Conservation (phyloP, 2,888 invertebrate genomes). For the Pantelozetes paolii region DNA sequence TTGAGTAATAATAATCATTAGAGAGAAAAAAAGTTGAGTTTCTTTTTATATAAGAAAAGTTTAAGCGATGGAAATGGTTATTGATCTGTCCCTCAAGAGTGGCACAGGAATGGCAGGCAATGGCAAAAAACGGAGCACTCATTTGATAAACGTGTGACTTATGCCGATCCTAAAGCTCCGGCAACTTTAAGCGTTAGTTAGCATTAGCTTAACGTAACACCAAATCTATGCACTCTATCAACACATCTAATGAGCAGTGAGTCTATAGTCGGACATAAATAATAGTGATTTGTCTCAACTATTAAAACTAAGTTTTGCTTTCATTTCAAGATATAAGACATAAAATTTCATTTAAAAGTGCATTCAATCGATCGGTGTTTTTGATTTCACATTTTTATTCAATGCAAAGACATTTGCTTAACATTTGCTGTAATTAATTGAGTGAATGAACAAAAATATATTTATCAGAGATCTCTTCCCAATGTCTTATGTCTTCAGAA, state of each 20-base stretch:
- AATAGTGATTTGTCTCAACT: conserved; percentile 22
- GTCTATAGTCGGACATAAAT: conserved; percentile 25
- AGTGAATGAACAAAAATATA: too few species aligned
- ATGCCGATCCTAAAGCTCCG: conserved; percentile 6
- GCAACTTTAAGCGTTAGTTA: neutral
- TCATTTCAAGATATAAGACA: neutral
- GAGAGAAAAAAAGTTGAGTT: neutral
- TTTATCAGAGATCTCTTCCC: too few species aligned
- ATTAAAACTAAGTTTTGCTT: neutral
- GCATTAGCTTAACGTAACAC: neutral
- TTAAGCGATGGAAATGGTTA: conserved; percentile 29
- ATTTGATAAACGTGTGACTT: conserved; percentile 24
- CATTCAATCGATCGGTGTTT: neutral
- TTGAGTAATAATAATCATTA: conserved; percentile 31
- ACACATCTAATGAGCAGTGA: conserved; percentile 9
- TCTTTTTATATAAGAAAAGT: neutral
- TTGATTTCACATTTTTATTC: neutral
- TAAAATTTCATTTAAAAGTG: neutral
- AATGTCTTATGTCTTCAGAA: too few species aligned
- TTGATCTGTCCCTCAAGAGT: conserved; percentile 25
- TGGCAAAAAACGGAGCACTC: neutral
- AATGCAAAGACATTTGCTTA: too few species aligned
- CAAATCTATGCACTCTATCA: conserved; percentile 31
- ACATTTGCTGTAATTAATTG: too few species aligned
- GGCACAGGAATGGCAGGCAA: neutral